Evolutionary conservation across 1,140 invertebrate species (phyloP).

Genomic region (Chironomus tepperi): DNA sequence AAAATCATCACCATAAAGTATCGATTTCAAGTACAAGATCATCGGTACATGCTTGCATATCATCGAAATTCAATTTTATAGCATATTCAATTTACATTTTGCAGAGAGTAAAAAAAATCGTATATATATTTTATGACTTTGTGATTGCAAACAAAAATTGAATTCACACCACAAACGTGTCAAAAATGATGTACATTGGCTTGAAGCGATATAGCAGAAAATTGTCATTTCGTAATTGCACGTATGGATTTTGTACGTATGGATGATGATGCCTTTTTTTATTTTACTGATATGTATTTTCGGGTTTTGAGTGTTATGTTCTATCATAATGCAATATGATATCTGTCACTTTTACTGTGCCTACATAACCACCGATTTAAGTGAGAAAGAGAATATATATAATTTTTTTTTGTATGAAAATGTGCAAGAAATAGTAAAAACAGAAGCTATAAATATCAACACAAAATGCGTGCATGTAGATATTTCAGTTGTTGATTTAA

Average conservation of each 20-base stretch:
- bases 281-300: no score
- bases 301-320: background rate
- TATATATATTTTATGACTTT: background rate
- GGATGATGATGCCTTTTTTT: no score
- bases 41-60: no score
- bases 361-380: no score
- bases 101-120: no score
- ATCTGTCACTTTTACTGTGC: background rate
- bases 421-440: no score
- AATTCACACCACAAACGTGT: background rate
- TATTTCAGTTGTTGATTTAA: conserved; percentile 5
- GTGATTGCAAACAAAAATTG: background rate
- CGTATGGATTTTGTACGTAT: background rate
- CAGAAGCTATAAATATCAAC: background rate
- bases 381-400: no score
- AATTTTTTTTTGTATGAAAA: no score
- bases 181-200: background rate
- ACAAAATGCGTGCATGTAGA: background rate
- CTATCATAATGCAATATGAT: conserved; percentile 13
- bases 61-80: no score
- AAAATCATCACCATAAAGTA: no score
- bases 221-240: conserved; percentile 13
- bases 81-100: no score
- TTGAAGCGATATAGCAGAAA: background rate
- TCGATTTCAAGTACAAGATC: no score